Evolutionary conservation across 2,888 invertebrate genomes (phyloP).

Genomic region (Achlya flavicornis): DNA sequence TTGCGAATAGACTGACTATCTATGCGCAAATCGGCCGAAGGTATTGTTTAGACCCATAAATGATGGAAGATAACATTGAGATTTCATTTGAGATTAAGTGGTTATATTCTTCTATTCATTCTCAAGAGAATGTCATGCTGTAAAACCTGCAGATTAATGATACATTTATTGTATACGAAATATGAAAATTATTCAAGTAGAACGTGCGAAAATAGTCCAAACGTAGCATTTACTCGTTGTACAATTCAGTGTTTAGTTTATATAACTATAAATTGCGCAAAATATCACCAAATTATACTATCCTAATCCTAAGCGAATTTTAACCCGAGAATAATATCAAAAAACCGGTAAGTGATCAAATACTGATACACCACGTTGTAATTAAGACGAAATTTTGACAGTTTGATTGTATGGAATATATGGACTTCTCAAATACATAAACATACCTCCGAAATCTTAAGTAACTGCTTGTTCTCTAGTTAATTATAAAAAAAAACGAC

Average conservation of each 20-base stretch:
- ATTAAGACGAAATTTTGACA: not conserved
- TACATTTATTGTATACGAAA: not conserved
- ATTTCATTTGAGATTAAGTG: constrained; percentile 42
- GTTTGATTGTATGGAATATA: not conserved
- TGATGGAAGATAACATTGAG: constrained; percentile 44
- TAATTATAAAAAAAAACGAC: no score
- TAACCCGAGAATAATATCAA: not conserved
- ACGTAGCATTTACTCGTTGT: not conserved
- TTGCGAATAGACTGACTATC: constrained; percentile 30
- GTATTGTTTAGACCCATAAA: constrained; percentile 51
- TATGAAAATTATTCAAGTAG: not conserved
- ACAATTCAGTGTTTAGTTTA: not conserved
- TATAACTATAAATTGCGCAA: not conserved
- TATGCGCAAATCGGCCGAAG: constrained; percentile 32
- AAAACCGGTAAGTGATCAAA: not conserved
- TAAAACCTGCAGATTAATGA: not conserved
- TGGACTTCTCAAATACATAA: no score
- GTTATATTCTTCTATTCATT: constrained; percentile 26
- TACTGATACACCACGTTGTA: no score
- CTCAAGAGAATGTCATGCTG: not conserved
- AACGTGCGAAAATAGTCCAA: not conserved
- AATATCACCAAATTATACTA: not conserved
- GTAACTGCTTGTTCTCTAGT: no score
- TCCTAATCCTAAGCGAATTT: not conserved
- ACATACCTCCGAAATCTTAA: no score